Evolutionary conservation across 23 tunicate species (phyloP).

Genomic region (Halocynthia roretzi): DNA sequence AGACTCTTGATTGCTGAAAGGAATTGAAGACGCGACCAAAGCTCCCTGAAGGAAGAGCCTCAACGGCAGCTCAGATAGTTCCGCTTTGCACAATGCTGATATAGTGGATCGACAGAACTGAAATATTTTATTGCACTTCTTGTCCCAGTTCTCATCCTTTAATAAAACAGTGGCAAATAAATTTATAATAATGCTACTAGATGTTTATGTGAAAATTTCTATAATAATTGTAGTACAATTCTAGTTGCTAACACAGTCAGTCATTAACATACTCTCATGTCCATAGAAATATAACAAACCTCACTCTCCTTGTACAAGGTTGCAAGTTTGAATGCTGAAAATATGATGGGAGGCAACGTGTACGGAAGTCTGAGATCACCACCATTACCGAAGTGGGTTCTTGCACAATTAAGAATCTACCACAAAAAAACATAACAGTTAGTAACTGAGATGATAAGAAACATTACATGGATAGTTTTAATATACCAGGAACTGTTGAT

Average conservation of each 20-base stretch:
- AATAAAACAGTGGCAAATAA: no score
- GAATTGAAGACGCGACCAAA: constrained; percentile 59
- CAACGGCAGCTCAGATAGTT: constrained; percentile 68
- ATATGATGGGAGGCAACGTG: constrained; percentile 78
- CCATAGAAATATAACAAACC: background rate
- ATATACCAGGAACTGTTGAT: constrained; percentile 52
- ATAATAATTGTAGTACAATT: no score
- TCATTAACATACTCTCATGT: no score
- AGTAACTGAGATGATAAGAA: background rate
- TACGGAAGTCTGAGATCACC: constrained; percentile 51
- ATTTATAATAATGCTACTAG: no score
- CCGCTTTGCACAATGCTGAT: constrained; percentile 56
- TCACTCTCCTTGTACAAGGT: constrained; percentile 42
- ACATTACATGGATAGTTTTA: background rate
- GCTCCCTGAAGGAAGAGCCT: constrained; percentile 85
- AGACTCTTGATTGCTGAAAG: constrained; percentile 72
- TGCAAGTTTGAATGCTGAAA: constrained; percentile 50
- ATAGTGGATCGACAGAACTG: constrained; percentile 65
- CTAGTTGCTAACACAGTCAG: no score
- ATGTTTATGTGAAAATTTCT: no score
- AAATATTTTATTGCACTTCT: constrained; percentile 73
- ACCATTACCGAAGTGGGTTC: constrained; percentile 76
- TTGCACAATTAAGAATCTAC: constrained; percentile 52
- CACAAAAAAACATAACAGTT: background rate
- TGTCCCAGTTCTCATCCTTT: constrained; percentile 71